Conservation (phyloP, 2,113 vertebrate genomes). For the Psephotus haematonotus region DNA sequence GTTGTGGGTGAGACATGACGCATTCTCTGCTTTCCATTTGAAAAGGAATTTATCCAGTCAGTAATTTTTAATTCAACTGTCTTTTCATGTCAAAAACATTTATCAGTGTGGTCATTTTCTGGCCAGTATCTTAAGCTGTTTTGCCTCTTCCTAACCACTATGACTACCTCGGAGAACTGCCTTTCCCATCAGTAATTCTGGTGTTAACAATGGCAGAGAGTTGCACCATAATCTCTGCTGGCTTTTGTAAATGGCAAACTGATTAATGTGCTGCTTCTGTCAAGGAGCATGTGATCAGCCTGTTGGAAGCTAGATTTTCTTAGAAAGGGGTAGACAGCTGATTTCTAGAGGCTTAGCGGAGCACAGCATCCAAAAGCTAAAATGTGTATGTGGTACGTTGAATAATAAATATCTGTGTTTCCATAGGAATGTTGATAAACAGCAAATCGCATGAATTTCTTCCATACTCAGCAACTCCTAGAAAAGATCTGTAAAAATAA, state of each 20-base stretch:
- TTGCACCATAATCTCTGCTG: not conserved
- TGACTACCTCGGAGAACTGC: not conserved
- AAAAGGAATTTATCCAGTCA: not conserved
- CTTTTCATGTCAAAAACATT: not conserved
- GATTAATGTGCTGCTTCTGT: not conserved
- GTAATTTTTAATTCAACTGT: not conserved
- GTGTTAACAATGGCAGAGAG: not conserved
- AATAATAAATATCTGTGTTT: not conserved
- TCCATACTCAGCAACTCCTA: not conserved
- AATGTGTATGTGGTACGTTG: not conserved
- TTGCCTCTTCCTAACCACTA: not conserved
- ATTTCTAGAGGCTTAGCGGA: not conserved
- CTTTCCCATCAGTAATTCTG: not conserved
- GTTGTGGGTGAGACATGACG: accelerated
- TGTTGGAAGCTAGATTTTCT: not conserved
- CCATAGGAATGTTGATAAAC: not conserved
- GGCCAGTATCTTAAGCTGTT: not conserved
- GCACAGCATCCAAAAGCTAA: not conserved
- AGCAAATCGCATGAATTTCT: not conserved
- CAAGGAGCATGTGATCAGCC: not conserved
- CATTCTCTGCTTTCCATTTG: not conserved
- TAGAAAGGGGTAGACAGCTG: not conserved
- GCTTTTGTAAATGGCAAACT: not conserved
- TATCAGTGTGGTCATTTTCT: not conserved
- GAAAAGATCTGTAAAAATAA: not conserved